Conservation (phyloP, 37 sponge, comb jelly and placozoan species). For the Axinella damicornis region DNA sequence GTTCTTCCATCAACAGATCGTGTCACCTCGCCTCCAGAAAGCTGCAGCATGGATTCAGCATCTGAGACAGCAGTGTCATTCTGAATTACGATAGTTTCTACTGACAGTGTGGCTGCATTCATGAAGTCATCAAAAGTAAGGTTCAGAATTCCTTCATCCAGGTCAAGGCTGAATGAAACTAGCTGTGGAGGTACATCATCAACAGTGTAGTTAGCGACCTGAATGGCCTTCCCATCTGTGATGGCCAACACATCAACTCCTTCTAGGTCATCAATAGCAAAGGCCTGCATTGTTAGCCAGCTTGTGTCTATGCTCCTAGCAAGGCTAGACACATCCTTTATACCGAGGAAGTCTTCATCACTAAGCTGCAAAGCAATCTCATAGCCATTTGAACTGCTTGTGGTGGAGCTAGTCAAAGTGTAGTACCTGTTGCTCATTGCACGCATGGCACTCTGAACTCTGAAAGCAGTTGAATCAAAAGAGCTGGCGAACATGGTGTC, state of each 20-base stretch:
- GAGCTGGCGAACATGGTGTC: slow-evolving; percentile 71
- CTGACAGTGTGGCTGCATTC: slow-evolving; percentile 40
- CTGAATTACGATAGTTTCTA: slow-evolving; percentile 47
- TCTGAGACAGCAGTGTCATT: slow-evolving; percentile 33
- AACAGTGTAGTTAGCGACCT: slow-evolving; percentile 26
- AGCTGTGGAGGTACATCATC: slow-evolving; percentile 70
- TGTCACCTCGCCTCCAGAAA: slow-evolving; percentile 52
- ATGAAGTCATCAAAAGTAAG: slow-evolving; percentile 84
- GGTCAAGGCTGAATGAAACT: slow-evolving; percentile 62
- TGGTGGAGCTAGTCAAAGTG: slow-evolving; percentile 65
- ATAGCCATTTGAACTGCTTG: slow-evolving; percentile 57
- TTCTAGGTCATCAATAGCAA: slow-evolving; percentile 90
- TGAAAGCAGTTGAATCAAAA: slow-evolving; percentile 82
- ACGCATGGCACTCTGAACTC: slow-evolving; percentile 70
- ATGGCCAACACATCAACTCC: slow-evolving; percentile 84
- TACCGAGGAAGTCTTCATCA: slow-evolving; percentile 82
- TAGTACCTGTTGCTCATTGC: slow-evolving; percentile 19
- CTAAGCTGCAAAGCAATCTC: slow-evolving; percentile 61
- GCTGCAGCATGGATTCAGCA: background rate
- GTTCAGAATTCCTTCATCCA: slow-evolving; percentile 51
- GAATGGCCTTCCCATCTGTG: slow-evolving; percentile 85
- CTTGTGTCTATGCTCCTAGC: slow-evolving; percentile 59
- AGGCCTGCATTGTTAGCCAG: slow-evolving; percentile 93
- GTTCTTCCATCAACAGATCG: slow-evolving; percentile 57
- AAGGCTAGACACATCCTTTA: slow-evolving; percentile 66